Percentiles rank a stretch among this genome's conserved stretches.
These are phyloP conservation scores for Microcebus lehilahytsara DNA, from an alignment of 2,113 vertebrate species.

Conservation along the genomic window DNA sequence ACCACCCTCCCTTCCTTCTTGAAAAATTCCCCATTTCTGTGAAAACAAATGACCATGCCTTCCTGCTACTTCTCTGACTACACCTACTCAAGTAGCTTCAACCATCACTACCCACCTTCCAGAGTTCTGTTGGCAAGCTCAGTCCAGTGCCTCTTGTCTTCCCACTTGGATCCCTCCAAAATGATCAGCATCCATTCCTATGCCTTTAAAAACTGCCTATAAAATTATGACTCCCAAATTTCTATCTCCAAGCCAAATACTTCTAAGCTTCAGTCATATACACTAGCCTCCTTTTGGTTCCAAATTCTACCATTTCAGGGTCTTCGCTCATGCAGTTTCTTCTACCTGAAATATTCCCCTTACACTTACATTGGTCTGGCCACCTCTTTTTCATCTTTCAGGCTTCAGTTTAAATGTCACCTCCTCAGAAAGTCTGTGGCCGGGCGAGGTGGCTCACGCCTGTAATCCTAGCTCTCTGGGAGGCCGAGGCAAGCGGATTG, in stretches of 20 bases:
- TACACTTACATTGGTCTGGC: not conserved
- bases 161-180: not conserved
- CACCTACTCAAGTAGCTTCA: not conserved
- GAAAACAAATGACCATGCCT: not conserved
- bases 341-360: not conserved
- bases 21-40: not conserved
- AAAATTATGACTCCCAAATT: not conserved
- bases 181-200: not conserved
- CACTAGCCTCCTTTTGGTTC: not conserved
- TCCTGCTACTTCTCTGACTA: not conserved
- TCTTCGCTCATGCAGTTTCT: not conserved
- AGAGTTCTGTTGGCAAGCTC: not conserved
- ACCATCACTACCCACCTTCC: not conserved
- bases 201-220: not conserved
- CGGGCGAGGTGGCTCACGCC: no score
- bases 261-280: not conserved
- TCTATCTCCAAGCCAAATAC: not conserved
- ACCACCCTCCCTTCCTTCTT: not conserved
- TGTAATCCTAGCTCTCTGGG: no score
- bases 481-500: no score
- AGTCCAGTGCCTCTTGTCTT: not conserved
- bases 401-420: not conserved
- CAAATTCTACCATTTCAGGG: not conserved
- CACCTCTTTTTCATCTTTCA: not conserved
- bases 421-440: not conserved